Base-by-base conservation (phyloP, 1,140 invertebrate genomes). In the Cyphomyrmex costatus region DNA sequence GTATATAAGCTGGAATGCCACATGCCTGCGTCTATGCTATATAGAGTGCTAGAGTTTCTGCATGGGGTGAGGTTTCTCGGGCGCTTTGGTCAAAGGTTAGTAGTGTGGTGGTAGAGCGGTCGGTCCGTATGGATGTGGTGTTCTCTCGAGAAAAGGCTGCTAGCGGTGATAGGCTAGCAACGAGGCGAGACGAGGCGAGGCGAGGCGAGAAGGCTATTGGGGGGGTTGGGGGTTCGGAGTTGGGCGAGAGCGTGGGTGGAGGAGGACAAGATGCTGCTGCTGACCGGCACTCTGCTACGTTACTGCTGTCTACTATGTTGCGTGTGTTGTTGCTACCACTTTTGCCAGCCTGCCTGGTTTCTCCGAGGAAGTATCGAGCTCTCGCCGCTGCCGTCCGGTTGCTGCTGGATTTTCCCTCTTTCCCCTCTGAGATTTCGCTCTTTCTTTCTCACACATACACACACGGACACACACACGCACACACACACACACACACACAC, bases 21-120 rank as follows among this genome's bases (percentile, higher is more conserved):
- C 93, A 94, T 94, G 94, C 93, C 93, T 94, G 92, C 91, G 86
- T 92, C 92, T 94, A 93, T 92, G 83, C 92, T 94, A 80, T 94
- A 70, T 53, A 94, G 51, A 89, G 91, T 93, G 91, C 92, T 93
- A 92, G 86, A 87, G 58, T 88, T 77, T 79, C 73, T 78, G n/a
- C n/a, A n/a, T n/a, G 46, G 58, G 58, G 30, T 36, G 14, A 36
- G 73, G 58, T 85, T 78, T 14, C 36, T 53, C 24, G 65, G 65
- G 10, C 42, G 77, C 21, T 80, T 68, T 86, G 58, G 51, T 86
- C 53, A 68, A 60, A 49, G 53, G 65, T 86, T 5, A n/a, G n/a
- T n/a, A n/a, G n/a, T n/a, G 53, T 24, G 53, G 42, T 68, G 42
- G 30, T 61, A 24, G n/a, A n/a, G 14, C 77, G 51, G 74, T 79